Evolutionary conservation across 2,888 invertebrate genomes (phyloP).

Genomic region (Archips xylosteana): DNA sequence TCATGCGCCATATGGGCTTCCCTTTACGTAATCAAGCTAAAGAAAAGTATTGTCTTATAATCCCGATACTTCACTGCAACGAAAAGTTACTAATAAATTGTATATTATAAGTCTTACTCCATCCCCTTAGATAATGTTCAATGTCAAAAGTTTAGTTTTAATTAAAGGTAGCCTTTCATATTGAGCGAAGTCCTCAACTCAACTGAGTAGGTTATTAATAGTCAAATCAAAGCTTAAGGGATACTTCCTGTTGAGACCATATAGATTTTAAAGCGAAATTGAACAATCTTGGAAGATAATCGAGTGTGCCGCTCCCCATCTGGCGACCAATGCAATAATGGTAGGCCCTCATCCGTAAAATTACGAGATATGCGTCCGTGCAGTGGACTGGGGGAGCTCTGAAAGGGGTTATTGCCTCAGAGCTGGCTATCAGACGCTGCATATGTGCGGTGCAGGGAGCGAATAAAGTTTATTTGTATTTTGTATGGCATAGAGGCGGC

Average conservation of each 20-base stretch:
- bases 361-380: constrained; percentile 71
- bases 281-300: constrained; percentile 13
- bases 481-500: constrained; percentile 74
- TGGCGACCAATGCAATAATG: constrained; percentile 68
- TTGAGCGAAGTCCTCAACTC: neutral
- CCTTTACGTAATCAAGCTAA: constrained; percentile 35
- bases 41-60: constrained; percentile 20
- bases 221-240: too few relatives aligned
- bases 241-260: neutral
- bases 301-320: constrained; percentile 44
- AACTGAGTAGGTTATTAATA: neutral
- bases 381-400: constrained; percentile 71
- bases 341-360: constrained; percentile 77
- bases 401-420: constrained; percentile 83
- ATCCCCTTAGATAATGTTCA: neutral
- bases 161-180: neutral
- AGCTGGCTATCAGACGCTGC: constrained; percentile 73
- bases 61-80: constrained; percentile 9
- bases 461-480: constrained; percentile 84
- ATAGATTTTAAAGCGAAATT: constrained; percentile 12
- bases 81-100: constrained; percentile 3
- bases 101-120: neutral
- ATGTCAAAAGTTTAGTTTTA: neutral
- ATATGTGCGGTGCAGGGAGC: constrained; percentile 79
- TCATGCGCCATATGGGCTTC: constrained; percentile 40